A percentile compares a stretch with the other conserved stretches of the same genome.
Conservation (phyloP, 2,888 invertebrate species). For the Rosalia funebris region DNA sequence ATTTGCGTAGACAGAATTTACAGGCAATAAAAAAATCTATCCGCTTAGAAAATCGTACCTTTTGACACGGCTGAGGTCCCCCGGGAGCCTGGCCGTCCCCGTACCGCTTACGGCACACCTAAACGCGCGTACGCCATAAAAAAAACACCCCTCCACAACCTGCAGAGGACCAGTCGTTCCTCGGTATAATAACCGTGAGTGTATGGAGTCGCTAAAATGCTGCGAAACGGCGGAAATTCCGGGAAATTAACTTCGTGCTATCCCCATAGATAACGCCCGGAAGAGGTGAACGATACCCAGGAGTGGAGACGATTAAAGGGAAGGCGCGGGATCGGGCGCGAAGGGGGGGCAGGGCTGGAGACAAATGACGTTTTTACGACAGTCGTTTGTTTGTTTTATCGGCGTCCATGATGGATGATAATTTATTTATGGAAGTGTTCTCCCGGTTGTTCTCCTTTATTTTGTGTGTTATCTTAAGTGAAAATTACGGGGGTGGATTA, state of each 20-base stretch:
- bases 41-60: no score
- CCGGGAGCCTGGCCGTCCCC: not conserved
- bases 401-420: conserved; percentile 16
- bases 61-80: no score
- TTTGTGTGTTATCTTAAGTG: conserved; percentile 6
- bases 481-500: not conserved
- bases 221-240: conserved; percentile 6
- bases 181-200: not conserved
- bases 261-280: not conserved
- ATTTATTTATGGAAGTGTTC: conserved; percentile 21
- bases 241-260: conserved; percentile 12
- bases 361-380: conserved; percentile 21
- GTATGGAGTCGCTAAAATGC: not conserved
- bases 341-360: conserved; percentile 2
- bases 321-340: conserved; percentile 13
- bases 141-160: not conserved
- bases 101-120: not conserved
- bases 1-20: no score
- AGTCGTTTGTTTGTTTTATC: conserved; percentile 16
- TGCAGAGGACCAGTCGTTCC: not conserved
- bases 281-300: conserved; percentile 1
- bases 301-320: not conserved
- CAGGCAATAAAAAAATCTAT: no score
- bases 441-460: not conserved
- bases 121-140: not conserved